Percentiles rank a stretch among this genome's conserved stretches.
Conservation (phyloP, 2,888 invertebrate species). For the Chydorus sphaericus region DNA sequence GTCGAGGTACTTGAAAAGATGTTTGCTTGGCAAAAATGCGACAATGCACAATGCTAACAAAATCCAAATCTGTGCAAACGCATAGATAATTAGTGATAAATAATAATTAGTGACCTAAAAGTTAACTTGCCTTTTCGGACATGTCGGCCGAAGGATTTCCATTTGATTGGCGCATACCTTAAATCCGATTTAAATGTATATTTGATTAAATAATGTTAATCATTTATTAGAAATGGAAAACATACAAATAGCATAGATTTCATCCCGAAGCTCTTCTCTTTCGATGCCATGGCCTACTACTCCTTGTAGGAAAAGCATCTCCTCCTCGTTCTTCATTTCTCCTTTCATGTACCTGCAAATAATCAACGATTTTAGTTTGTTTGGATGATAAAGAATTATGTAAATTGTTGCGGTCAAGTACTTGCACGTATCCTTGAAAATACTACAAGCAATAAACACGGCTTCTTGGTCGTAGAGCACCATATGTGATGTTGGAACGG, state of each 20-base stretch:
- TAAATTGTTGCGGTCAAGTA: no score
- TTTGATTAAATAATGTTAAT: neutral
- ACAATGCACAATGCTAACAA: constrained; percentile 77
- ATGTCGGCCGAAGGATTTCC: constrained; percentile 67
- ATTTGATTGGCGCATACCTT: constrained; percentile 59
- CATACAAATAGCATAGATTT: constrained; percentile 67
- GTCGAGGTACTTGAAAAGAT: constrained; percentile 63
- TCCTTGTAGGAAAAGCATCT: constrained; percentile 65
- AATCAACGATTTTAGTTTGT: neutral
- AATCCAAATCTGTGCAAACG: constrained; percentile 74
- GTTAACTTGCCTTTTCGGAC: constrained; percentile 4
- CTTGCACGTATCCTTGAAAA: constrained; percentile 48
- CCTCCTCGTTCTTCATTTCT: constrained; percentile 68
- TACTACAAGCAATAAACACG: constrained; percentile 70
- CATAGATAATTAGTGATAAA: constrained; percentile 23
- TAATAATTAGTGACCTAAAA: neutral
- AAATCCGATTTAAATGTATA: neutral
- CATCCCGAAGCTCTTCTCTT: constrained; percentile 79
- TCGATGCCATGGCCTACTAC: constrained; percentile 77
- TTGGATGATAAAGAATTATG: neutral
- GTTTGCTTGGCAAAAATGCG: constrained; percentile 77
- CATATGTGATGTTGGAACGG: constrained; percentile 83
- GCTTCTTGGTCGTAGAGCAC: constrained; percentile 92
- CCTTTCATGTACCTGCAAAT: constrained; percentile 62
- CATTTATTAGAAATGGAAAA: neutral